These are phyloP conservation scores for Lophura nycthemera DNA, from an alignment of 2,113 vertebrate genomes.

Conservation along the genomic window DNA sequence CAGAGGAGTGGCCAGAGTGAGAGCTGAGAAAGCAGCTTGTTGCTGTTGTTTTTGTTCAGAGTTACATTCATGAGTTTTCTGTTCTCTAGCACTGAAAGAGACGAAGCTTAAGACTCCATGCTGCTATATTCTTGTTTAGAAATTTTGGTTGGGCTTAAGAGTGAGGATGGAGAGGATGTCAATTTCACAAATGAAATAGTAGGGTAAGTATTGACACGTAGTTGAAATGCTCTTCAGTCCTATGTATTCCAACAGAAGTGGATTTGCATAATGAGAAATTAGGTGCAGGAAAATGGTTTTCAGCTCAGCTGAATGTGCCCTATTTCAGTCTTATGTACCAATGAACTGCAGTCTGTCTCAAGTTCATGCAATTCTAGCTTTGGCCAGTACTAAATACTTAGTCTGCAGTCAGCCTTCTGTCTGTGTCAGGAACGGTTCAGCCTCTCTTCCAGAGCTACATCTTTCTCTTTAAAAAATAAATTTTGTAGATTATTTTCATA, in stretches of 20 bases:
- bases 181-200: not conserved
- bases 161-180: not conserved
- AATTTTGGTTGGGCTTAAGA: not conserved
- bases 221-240: not conserved
- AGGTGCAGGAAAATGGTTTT: not conserved
- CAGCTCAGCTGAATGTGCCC: not conserved
- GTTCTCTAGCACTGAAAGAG: not conserved
- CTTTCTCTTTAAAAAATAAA: not conserved
- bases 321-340: not conserved
- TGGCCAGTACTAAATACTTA: not conserved
- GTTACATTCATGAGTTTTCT: not conserved
- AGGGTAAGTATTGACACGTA: not conserved
- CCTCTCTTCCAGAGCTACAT: not conserved
- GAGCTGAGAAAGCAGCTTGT: not conserved
- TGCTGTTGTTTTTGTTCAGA: not conserved
- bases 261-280: not conserved
- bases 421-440: not conserved
- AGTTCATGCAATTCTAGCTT: not conserved
- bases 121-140: not conserved
- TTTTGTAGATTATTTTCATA: not conserved
- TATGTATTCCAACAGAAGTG: not conserved
- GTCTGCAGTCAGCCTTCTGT: not conserved
- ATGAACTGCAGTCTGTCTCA: not conserved
- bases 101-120: not conserved
- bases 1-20: not conserved